Percentiles rank a stretch among this genome's conserved stretches.
Evolutionary conservation across 2,113 vertebrate species (phyloP).

Genomic region (Phoxinus phoxinus): DNA sequence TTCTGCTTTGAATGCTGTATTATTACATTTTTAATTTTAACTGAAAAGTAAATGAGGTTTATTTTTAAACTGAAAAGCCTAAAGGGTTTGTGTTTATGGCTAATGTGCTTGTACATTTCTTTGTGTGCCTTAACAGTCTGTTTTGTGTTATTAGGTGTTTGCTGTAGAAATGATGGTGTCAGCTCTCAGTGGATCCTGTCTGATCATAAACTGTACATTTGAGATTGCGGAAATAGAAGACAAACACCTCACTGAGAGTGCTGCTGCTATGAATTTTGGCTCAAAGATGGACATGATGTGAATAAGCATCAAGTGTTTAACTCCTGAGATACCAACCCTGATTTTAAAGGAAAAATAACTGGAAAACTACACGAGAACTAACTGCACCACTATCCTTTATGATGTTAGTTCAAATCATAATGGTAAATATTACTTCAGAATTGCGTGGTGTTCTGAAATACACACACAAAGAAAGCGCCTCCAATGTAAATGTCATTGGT

Average conservation of each 20-base stretch:
- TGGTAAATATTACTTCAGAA: neutral
- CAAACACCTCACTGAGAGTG: neutral
- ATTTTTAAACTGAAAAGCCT: neutral
- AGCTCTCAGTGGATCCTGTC: conserved; percentile 1
- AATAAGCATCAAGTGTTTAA: neutral
- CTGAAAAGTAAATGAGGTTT: neutral
- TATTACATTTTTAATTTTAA: neutral
- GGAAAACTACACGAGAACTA: neutral
- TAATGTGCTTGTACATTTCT: too few relatives aligned
- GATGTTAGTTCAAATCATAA: neutral
- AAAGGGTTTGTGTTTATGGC: neutral
- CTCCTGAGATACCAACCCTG: neutral
- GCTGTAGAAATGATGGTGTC: too few relatives aligned
- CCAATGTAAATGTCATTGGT: neutral
- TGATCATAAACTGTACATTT: neutral
- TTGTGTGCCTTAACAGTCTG: neutral
- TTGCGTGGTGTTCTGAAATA: neutral
- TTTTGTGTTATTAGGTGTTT: neutral
- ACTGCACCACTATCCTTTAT: neutral
- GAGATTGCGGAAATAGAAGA: fast-evolving
- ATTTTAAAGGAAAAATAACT: neutral
- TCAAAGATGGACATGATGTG: neutral
- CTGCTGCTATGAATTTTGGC: neutral
- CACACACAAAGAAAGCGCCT: fast-evolving
- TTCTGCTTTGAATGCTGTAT: too few relatives aligned